phyloP scores from a whole-genome alignment of 2,113 vertebrate genomes.

The Podiceps cristatus region DNA sequence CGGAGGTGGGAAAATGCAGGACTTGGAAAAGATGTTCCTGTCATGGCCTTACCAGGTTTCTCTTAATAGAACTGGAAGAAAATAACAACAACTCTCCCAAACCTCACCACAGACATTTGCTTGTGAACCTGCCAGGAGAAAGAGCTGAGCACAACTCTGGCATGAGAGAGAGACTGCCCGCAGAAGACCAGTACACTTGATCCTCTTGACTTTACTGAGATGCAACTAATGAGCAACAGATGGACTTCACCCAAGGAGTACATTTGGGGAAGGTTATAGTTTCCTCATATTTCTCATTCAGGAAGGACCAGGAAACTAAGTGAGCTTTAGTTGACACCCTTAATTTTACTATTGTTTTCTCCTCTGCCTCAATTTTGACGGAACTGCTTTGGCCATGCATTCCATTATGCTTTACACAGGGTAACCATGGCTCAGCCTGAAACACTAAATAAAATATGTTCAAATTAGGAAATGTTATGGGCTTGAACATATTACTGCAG shows the following conservation, averaged over 20 bases:
- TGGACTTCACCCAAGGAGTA: conserved; percentile 25
- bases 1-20: conserved; percentile 1
- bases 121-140: conserved; percentile 3
- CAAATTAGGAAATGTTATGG: conserved; percentile 63
- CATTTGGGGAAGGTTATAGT: conserved; percentile 21
- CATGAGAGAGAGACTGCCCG: background rate
- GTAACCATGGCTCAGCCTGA: conserved; percentile 47
- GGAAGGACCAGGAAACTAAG: conserved; percentile 58
- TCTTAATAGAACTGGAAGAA: conserved; percentile 14
- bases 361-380: conserved; percentile 20
- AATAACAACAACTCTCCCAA: conserved; percentile 6
- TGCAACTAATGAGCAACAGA: background rate
- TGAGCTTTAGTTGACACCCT: conserved; percentile 48
- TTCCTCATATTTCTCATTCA: conserved; percentile 62
- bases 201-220: conserved; percentile 1
- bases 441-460: conserved; percentile 60
- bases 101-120: background rate
- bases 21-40: background rate
- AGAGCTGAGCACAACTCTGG: background rate
- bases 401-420: conserved; percentile 34
- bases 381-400: conserved; percentile 42
- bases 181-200: conserved; percentile 1
- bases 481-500: conserved; percentile 25
- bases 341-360: conserved; percentile 54
- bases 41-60: background rate